Evolutionary conservation across 2,888 invertebrate genomes (phyloP), one percentile per base, ranked within the genome.

Genomic region (Eulithis testata): DNA sequence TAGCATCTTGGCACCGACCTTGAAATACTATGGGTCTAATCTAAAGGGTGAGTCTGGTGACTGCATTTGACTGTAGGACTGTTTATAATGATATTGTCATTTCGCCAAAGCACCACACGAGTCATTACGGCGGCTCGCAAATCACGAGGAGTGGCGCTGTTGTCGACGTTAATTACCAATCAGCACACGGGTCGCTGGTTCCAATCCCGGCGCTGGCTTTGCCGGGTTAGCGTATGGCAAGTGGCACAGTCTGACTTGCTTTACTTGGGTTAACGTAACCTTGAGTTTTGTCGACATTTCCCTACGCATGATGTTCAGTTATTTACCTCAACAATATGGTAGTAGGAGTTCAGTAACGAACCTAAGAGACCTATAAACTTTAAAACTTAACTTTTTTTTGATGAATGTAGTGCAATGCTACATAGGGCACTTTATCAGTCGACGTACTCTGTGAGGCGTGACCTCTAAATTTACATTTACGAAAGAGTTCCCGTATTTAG

Each of bases 161-260:
- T 68, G 68, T 65, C 63, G 66, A 66, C 71, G 66, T 69, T 78
- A 78, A 78, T 78, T 71, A 74, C 69, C 70, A 64, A 71, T 69
- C 64, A 65, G 66, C 60, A 52, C 66, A 68, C 72, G 73, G 73
- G 69, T 66, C 71, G 69, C 68, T 69, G 71, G 66, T 67, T 76
- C 60, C 70, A 66, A 63, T 72, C 68, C 65, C 65, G 65, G 54
- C 43, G 60, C 60, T 55, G 55, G 40, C 49, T n/a, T 49, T 14
- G 54, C 11, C 6, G 54, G 53, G 40, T 14, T 47, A 40, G 53
- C 53, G 52, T 11, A 44, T 47, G 6, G 8, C 37, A 53, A 53
- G 31, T n/a, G 7, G 44, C 12, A 9, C 27, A 52, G 44, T 12
- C 49, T 12, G 12, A 8, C 21, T 53, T 21, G 11, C 40, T 12